Percentiles rank a stretch among this genome's conserved stretches.
Conservation (phyloP, 2,888 invertebrate species). For the Synergus laeviventris region DNA sequence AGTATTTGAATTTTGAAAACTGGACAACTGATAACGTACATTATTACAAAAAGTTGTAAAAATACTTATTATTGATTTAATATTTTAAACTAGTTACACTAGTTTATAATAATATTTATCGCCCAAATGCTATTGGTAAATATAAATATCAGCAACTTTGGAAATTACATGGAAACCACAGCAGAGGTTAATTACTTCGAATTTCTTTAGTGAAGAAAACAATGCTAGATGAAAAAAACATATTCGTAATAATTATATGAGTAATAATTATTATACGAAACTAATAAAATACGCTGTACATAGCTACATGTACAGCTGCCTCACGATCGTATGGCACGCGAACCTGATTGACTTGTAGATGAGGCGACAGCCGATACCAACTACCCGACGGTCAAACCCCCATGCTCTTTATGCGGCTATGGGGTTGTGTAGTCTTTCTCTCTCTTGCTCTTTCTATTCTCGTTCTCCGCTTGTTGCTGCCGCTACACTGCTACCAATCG, state of each 20-base stretch:
- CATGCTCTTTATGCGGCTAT: constrained; percentile 39
- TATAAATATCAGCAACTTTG: too few species aligned
- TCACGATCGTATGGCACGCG: constrained; percentile 73
- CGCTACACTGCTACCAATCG: constrained; percentile 52
- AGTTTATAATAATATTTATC: too few species aligned
- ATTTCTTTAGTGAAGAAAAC: neutral
- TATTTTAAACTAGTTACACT: too few species aligned
- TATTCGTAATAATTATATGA: too few species aligned
- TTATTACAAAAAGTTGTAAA: too few species aligned
- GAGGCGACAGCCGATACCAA: constrained; percentile 74
- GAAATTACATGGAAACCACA: too few species aligned
- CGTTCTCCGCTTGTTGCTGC: constrained; percentile 36
- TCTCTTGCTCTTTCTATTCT: constrained; percentile 35
- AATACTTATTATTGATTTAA: too few species aligned
- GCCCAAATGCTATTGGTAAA: too few species aligned
- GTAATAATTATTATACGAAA: neutral
- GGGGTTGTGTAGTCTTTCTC: constrained; percentile 44
- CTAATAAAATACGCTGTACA: constrained; percentile 50
- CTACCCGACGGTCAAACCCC: constrained; percentile 47
- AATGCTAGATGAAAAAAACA: neutral
- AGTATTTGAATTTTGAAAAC: too few species aligned
- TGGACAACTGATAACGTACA: too few species aligned
- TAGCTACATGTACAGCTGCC: constrained; percentile 54
- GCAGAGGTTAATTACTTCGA: neutral
- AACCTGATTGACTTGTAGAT: constrained; percentile 76